Conservation (phyloP, 2,888 invertebrate genomes). For the Prostheceraeus crozeri region DNA sequence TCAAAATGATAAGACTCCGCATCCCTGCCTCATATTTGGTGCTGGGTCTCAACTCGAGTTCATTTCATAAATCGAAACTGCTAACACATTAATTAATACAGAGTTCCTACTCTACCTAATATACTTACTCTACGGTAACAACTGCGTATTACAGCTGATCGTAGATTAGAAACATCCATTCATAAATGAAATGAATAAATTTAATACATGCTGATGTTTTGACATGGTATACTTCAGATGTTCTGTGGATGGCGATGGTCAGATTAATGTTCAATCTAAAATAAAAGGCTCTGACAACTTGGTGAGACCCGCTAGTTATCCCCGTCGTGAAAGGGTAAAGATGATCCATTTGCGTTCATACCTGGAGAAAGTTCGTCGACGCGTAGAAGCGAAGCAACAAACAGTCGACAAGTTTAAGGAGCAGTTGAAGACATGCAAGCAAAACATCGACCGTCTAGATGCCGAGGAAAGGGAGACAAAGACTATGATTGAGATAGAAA, state of each 20-base stretch:
- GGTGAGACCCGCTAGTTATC: neutral
- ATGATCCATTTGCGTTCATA: constrained; percentile 53
- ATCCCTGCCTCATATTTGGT: too few relatives aligned
- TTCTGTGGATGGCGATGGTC: neutral
- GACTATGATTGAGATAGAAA: constrained; percentile 45
- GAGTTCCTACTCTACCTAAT: too few relatives aligned
- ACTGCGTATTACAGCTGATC: neutral
- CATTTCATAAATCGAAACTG: too few relatives aligned
- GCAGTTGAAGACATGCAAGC: constrained; percentile 50
- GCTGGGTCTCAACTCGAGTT: too few relatives aligned
- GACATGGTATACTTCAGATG: neutral
- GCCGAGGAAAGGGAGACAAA: constrained; percentile 46
- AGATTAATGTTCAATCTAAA: too few relatives aligned
- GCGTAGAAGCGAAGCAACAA: constrained; percentile 48
- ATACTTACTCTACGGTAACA: neutral
- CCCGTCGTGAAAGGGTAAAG: constrained; percentile 48
- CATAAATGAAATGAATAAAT: neutral
- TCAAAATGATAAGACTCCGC: too few relatives aligned
- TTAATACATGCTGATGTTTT: too few relatives aligned
- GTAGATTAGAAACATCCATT: neutral
- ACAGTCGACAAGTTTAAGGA: constrained; percentile 50
- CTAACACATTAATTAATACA: too few relatives aligned
- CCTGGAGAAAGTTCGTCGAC: constrained; percentile 48
- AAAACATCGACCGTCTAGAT: constrained; percentile 47
- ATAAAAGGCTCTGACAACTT: too few relatives aligned